Evolutionary conservation across 2,113 vertebrate genomes (phyloP), one percentile per base, ranked within the genome.

Genomic region (Eurypyga helias): DNA sequence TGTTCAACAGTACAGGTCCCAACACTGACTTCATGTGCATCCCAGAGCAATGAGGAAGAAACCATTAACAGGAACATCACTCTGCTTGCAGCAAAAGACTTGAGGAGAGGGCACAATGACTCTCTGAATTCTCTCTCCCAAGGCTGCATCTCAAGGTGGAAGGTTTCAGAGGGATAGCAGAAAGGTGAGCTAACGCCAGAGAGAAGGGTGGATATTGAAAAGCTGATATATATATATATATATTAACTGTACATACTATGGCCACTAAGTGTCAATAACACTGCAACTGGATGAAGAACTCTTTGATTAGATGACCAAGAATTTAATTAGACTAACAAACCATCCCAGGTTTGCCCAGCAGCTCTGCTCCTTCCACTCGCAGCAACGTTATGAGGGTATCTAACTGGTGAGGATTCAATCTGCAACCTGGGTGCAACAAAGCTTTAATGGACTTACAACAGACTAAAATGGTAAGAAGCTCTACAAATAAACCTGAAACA

Each of bases 11-110:
- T 31, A 54, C 24, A 18, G 3, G 2, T 10, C 3, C 31, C 43
- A 80, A 17, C n/a, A 60, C n/a, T 21, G 17, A 54, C 21, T 3
- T 26, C 43, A 45, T 0, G 0, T 1, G 1, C 23, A 26, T 54
- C 36, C 58, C 19, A 9, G 54, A 69, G 13, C 8, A 41, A 65
- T 25, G 29, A 51, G 23, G 23, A 49, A 45, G 33, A 72, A 94
- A 60, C 6, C 13, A 46, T 38, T 41, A 60, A 49, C 13, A 57
- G 10, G 20, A 51, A 23, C 19, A 60, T 19, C 65, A 62, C 1
- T 4, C 3, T 31, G 12, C 41, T 71, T 23, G 13, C 43, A 83
- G 58, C 10, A 69, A 55, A 52, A 14, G 7, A 54, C 21, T 61
- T 4, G 6, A 6, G 17, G 13, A 21, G 33, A 10, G 20, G 13